These are phyloP conservation scores for Drosophila flavopinicola DNA, from an alignment of 2,888 invertebrate species.

Conservation along the genomic window DNA sequence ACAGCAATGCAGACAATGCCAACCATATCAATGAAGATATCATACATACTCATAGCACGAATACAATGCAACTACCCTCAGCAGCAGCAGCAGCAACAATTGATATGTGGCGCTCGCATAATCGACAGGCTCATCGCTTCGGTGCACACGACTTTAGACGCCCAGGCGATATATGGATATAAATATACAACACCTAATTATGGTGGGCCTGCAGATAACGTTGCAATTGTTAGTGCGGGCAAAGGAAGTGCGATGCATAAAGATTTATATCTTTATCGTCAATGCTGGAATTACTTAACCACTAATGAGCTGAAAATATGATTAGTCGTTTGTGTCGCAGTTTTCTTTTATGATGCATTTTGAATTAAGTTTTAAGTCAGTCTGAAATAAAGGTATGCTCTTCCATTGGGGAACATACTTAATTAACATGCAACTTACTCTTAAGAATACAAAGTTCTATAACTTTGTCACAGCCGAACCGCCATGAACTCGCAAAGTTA, in stretches of 20 bases:
- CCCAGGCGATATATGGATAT: constrained; percentile 51
- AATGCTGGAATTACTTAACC: constrained; percentile 7
- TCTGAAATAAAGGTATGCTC: too few relatives aligned
- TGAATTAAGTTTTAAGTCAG: neutral
- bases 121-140: constrained; percentile 66
- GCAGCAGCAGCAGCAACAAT: constrained; percentile 44
- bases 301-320: neutral
- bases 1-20: constrained; percentile 67
- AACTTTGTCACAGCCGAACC: too few relatives aligned
- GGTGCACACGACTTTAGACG: constrained; percentile 49
- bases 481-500: too few relatives aligned
- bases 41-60: constrained; percentile 37
- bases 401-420: too few relatives aligned
- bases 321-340: neutral
- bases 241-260: constrained; percentile 33
- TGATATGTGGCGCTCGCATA: constrained; percentile 43
- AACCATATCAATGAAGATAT: constrained; percentile 71
- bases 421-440: too few relatives aligned
- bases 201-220: constrained; percentile 6
- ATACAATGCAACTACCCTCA: constrained; percentile 39
- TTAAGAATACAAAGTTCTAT: too few relatives aligned
- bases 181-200: constrained; percentile 43
- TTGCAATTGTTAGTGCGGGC: constrained; percentile 7
- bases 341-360: neutral
- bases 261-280: constrained; percentile 37